Percentiles rank a stretch among this genome's conserved stretches.
Evolutionary conservation across 2,888 invertebrate species (phyloP).

Genomic region (Hermaeophaga mercurialis): DNA sequence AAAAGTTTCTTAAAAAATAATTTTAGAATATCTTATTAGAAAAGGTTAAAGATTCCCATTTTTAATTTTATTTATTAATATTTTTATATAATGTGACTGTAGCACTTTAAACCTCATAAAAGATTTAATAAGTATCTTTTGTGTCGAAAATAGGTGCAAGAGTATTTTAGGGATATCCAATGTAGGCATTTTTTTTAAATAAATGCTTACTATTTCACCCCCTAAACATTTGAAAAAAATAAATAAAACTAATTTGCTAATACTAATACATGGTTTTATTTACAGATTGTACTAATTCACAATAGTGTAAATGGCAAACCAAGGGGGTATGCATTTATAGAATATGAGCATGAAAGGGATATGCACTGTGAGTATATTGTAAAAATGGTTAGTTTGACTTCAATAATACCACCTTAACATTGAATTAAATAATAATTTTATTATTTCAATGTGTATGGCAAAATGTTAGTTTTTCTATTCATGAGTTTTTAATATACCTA

Average conservation of each 20-base stretch:
- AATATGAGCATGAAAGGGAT: constrained; percentile 98
- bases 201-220: constrained; percentile 35
- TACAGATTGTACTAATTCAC: constrained; percentile 86
- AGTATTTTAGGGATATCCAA: constrained; percentile 34
- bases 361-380: constrained; percentile 93
- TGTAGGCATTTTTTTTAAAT: constrained; percentile 21
- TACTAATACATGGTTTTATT: constrained; percentile 42
- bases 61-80: constrained; percentile 5
- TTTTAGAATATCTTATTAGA: too few species aligned
- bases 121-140: constrained; percentile 27
- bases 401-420: constrained; percentile 41
- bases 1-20: too few species aligned
- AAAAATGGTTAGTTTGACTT: constrained; percentile 18
- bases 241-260: too few species aligned
- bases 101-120: constrained; percentile 28
- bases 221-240: neutral
- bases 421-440: neutral
- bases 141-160: constrained; percentile 31
- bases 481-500: neutral
- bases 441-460: constrained; percentile 18
- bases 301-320: constrained; percentile 91
- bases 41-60: too few species aligned
- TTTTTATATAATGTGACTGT: neutral
- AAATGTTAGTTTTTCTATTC: neutral
- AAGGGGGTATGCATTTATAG: constrained; percentile 98